Conservation (phyloP, 2,797 vertebrate species). For the Phrynocephalus forsythii region DNA sequence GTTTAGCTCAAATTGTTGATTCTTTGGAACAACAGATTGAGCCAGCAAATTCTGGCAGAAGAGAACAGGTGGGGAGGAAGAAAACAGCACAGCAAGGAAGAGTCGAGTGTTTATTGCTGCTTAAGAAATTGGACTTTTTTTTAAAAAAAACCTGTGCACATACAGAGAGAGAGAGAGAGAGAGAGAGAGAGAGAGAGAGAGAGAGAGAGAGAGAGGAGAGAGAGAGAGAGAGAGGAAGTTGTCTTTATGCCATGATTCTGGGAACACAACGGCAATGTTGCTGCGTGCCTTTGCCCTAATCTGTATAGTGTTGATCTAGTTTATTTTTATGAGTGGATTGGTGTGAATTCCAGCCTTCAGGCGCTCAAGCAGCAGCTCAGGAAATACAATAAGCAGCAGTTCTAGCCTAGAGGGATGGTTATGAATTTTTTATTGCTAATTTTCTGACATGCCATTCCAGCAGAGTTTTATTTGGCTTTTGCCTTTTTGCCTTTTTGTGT, state of each 20-base stretch:
- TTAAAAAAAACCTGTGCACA: not conserved
- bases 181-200: too few species aligned
- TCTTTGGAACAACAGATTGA: constrained; percentile 45
- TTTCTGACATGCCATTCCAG: constrained; percentile 42
- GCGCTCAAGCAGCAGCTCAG: constrained; percentile 54
- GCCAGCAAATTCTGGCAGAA: constrained; percentile 50
- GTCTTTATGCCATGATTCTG: constrained; percentile 9
- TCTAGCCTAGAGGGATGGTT: constrained; percentile 57
- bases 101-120: constrained; percentile 30
- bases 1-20: constrained; percentile 51
- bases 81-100: constrained; percentile 24
- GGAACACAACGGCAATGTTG: constrained; percentile 39
- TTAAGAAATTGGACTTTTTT: constrained; percentile 41
- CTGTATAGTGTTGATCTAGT: constrained; percentile 59
- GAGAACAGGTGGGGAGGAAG: constrained; percentile 56
- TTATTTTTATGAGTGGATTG: constrained; percentile 66
- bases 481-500: constrained; percentile 12
- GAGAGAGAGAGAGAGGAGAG: not conserved
- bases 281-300: constrained; percentile 59
- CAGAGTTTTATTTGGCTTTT: constrained; percentile 18
- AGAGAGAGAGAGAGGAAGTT: too few species aligned
- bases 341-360: constrained; percentile 63
- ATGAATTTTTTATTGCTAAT: constrained; percentile 61
- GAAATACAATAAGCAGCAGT: constrained; percentile 67
- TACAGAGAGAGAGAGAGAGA: too few species aligned